A percentile compares a stretch with the other conserved stretches of the same genome.
Evolutionary conservation across 64 coral and sea anemone genomes (phyloP).

Genomic region (Montipora capricornis): DNA sequence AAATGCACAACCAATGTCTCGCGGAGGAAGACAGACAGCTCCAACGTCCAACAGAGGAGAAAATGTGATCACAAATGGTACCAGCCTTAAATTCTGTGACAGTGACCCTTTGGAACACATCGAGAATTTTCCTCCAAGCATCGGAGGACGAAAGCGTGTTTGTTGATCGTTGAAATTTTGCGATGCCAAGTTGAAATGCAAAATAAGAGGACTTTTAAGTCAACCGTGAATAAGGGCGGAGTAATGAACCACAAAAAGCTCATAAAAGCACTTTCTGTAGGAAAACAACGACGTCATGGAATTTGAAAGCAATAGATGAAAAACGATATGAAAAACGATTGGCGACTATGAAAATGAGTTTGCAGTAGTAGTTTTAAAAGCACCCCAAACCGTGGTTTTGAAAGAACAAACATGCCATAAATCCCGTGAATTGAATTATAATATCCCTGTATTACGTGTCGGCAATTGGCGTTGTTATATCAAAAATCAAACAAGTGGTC

Average conservation of each 20-base stretch:
- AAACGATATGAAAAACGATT: not conserved
- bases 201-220: slow-evolving; percentile 36
- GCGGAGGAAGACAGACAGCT: not conserved
- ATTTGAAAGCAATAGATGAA: not conserved
- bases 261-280: slow-evolving; percentile 19
- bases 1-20: not conserved
- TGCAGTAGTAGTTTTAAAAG: not conserved
- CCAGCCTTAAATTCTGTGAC: not conserved
- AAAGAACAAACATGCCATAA: slow-evolving; percentile 44
- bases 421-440: not conserved
- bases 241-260: not conserved
- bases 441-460: not conserved
- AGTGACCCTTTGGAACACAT: not conserved
- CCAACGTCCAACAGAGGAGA: not conserved
- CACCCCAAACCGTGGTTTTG: not conserved
- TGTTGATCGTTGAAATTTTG: not conserved
- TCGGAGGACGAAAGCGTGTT: not conserved
- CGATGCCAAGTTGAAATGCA: slow-evolving; percentile 1
- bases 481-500: not conserved
- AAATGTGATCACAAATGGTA: not conserved
- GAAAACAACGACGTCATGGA: not conserved
- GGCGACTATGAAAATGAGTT: not conserved
- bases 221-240: slow-evolving; percentile 46
- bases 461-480: not conserved
- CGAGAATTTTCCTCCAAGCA: slow-evolving; percentile 11